Evolutionary conservation across 2,797 vertebrate genomes (phyloP), one percentile per base, ranked within the genome.

Genomic region (Phoxinus dragarum): DNA sequence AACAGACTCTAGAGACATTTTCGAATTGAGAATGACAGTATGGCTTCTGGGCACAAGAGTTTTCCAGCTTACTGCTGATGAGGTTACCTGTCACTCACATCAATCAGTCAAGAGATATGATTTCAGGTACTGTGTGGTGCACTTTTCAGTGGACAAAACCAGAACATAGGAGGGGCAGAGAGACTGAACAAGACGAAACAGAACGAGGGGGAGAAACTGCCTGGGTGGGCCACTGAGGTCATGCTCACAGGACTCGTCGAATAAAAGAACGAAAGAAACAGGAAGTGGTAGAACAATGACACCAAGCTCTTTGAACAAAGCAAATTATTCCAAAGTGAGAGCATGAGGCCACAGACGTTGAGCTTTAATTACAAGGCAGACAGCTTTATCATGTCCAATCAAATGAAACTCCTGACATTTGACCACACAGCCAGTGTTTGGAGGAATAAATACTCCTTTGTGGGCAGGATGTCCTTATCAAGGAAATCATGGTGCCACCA

Each of bases 141-240:
- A 69, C 34, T 52, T 87, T 89, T 87, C 69, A 85, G 42, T 54
- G 91, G 67, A 80, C 87, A 92, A 93, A 93, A 94, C 92, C 88
- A 92, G 91, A 93, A 90, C 86, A 77, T 88, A 89, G 88, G 89
- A 92, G 72, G 40, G 78, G 76, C 42, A 42, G 75, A 27, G 34
- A 78, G 83, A 66, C n/a, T 80, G 27, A 80, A 87, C 56, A 82
- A 81, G 88, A 87, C 88, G 88, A 88, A 89, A 86, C 86, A 86
- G 71, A 84, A 54, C 61, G 78, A 82, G 80, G 59, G 76, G 81
- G 83, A 72, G 82, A 36, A 84, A 87, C 95, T 95, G 92, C 92
- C 91, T 95, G 95, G 94, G 95, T 95, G 95, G 95, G 92, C 95
- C 92, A 91, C 88, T 95, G 93, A 96, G 95, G 95, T 95, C 93